Conservation (phyloP, 2,797 vertebrate species). For the Menidia menidia region DNA sequence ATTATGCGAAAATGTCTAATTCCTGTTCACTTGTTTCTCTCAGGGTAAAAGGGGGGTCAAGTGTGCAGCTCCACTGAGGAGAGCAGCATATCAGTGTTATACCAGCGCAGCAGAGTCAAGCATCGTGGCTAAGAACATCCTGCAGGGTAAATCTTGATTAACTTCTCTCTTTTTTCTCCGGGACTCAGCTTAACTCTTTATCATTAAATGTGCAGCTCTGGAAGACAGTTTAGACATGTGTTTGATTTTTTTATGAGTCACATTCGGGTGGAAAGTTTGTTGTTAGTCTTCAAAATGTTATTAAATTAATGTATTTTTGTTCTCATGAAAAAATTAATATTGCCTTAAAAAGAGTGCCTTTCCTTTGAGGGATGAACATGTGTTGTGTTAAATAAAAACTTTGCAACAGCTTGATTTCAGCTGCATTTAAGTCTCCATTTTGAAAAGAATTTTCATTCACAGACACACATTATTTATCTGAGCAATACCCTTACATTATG, state of each 20-base stretch:
- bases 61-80: conserved; percentile 69
- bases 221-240: conserved; percentile 2
- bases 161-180: conserved; percentile 19
- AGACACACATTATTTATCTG: conserved; percentile 22
- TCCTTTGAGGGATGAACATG: too few relatives aligned
- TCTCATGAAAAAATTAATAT: neutral
- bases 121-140: conserved; percentile 76
- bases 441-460: conserved; percentile 3
- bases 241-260: neutral
- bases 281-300: neutral
- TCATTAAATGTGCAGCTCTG: conserved; percentile 12
- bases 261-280: neutral
- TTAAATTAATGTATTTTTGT: neutral
- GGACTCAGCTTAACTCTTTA: conserved; percentile 1
- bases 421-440: conserved; percentile 5
- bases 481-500: conserved; percentile 23
- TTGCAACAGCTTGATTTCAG: neutral
- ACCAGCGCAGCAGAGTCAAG: conserved; percentile 70
- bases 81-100: conserved; percentile 77
- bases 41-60: conserved; percentile 81
- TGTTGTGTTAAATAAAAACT: neutral
- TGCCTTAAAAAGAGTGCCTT: neutral
- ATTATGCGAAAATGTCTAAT: conserved; percentile 54
- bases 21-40: conserved; percentile 51
- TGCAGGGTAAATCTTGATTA: conserved; percentile 83